Conservation (phyloP, 2,888 invertebrate genomes). For the Melanchra persicariae region DNA sequence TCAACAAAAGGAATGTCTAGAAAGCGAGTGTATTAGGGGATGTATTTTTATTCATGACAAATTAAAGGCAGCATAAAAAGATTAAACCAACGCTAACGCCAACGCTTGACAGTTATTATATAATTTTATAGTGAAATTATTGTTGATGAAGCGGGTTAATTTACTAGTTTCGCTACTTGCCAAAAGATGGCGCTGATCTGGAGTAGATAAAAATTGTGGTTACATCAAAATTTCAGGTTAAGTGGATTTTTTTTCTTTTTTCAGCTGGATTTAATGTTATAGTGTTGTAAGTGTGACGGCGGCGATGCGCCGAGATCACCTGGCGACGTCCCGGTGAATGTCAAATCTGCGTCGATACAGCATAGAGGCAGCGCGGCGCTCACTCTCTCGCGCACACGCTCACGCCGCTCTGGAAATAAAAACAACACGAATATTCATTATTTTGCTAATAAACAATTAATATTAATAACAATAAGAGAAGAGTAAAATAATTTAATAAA, state of each 20-base stretch:
- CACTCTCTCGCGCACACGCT: conserved; percentile 75
- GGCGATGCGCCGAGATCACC: conserved; percentile 88
- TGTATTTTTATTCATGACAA: neutral
- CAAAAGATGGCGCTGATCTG: conserved; percentile 47
- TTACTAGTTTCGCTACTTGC: conserved; percentile 41
- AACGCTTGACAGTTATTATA: conserved; percentile 20
- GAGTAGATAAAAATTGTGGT: conserved; percentile 52
- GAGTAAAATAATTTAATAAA: neutral
- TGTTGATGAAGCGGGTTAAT: conserved; percentile 21
- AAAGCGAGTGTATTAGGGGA: neutral
- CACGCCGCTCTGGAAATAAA: conserved; percentile 80
- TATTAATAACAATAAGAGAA: neutral
- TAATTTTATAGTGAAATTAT: neutral
- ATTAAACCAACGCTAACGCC: conserved; percentile 24
- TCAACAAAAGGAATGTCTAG: neutral
- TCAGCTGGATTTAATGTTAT: conserved; percentile 53
- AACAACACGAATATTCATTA: neutral
- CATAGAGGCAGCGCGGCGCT: conserved; percentile 87
- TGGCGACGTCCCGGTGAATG: conserved; percentile 93
- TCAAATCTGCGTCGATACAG: conserved; percentile 92
- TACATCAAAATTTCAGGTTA: conserved; percentile 58
- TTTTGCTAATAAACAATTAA: neutral
- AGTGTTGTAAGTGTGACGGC: conserved; percentile 58
- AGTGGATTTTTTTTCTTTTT: conserved; percentile 54
- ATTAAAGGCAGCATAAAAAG: conserved; percentile 13